phyloP scores from a whole-genome alignment of 2,797 vertebrate genomes.

The Anomalospiza imberbis region DNA sequence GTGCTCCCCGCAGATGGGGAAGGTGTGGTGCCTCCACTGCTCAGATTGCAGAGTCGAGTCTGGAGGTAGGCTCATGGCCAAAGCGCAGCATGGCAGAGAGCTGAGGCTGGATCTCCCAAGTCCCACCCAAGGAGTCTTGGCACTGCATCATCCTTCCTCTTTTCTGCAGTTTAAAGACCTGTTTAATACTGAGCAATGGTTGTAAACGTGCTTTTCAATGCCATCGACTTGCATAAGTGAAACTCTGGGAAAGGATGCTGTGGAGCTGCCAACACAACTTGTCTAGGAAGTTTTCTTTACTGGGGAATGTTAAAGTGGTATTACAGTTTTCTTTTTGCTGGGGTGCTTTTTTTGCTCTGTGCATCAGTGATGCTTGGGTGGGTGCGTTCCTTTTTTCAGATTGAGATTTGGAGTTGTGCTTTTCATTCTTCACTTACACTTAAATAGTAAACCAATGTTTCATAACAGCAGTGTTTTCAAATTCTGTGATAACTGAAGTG shows the following conservation, averaged over 20 bases:
- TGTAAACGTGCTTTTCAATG: fast-evolving
- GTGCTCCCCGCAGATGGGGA: neutral
- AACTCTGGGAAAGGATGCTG: neutral
- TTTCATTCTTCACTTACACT: neutral
- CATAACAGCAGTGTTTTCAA: neutral
- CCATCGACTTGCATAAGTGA: neutral
- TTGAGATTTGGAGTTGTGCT: neutral
- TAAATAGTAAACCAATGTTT: neutral
- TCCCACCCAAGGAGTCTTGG: fast-evolving
- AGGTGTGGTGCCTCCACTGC: neutral
- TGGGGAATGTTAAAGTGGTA: neutral
- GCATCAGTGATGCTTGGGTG: neutral
- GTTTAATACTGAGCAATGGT: neutral
- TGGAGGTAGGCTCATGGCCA: fast-evolving
- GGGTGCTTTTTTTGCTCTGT: neutral
- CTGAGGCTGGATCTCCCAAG: neutral
- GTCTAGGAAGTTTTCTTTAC: neutral
- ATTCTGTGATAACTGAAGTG: neutral
- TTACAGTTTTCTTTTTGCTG: neutral
- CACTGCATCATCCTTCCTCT: neutral
- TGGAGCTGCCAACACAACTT: neutral
- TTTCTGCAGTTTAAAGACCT: neutral
- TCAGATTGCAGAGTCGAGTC: neutral
- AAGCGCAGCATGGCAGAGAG: neutral
- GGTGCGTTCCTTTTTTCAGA: neutral